Evolutionary conservation across 1,140 invertebrate species (phyloP), one percentile per base, ranked within the genome.

Genomic region (Paramacrobiotus metropolitanus): DNA sequence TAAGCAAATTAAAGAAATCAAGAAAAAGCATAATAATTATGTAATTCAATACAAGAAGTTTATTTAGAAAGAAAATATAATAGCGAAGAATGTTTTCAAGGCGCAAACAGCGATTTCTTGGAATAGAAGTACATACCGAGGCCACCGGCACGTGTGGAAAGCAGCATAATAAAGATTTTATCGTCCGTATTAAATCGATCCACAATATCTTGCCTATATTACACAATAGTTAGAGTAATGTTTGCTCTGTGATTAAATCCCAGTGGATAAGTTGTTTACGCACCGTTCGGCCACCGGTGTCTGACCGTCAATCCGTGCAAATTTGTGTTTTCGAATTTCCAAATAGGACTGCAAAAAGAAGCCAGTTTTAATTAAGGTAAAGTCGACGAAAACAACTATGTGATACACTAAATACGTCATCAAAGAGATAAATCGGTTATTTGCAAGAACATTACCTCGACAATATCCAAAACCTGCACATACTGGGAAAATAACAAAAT

Each of bases 91-190:
- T 40, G n/a, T 40, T 40, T 40, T 40, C 9, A 15, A 40, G 9
- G 9, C 34, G 4, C 15, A 15, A 55, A 24, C 28, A 24, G 48
- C 4, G 15, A 28, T 15, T 55, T 55, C 4, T 9, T n/a, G 34
- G 34, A n/a, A n/a, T 9, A 55, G 48, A 24, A 9, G 15, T 55
- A 20, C 48, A 20, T 55, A 30, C 31, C 76, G n/a, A 77, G 65
- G 24, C 78, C 79, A n/a, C 79, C 79, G 21, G 78, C 78, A 63
- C 70, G 70, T 1, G 78, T 80, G 1, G 78, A 79, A 29, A 80
- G 65, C n/a, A 80, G 68, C 65, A 80, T 80, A 21, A 80, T 67
- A 63, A 77, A 78, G 44, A 78, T 72, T 31, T 67, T 66, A 18
- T 67, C 61, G 61, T 79, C 71, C 30, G 68, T 69, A 63, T 75